Evolutionary conservation across 2,888 invertebrate genomes (phyloP).

Genomic region (Vanessa cardui): DNA sequence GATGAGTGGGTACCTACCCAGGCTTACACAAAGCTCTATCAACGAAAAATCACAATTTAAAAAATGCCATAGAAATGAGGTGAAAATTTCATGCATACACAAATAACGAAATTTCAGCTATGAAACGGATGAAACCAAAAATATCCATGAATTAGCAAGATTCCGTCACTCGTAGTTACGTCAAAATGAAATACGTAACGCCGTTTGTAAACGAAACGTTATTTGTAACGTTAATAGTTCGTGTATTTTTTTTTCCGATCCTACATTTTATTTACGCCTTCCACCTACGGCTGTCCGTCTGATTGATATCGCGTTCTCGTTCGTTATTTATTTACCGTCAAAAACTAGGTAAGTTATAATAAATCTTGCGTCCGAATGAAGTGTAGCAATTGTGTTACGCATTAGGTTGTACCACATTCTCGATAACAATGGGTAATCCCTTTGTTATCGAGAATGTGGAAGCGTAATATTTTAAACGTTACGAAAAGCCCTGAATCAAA

Average conservation of each 20-base stretch:
- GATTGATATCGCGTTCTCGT: conserved; percentile 42
- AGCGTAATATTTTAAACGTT: neutral
- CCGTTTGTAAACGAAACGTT: conserved; percentile 47
- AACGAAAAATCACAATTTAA: too few relatives aligned
- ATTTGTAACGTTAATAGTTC: conserved; percentile 55
- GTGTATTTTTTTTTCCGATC: neutral
- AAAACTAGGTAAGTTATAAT: conserved; percentile 28
- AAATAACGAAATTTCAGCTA: neutral
- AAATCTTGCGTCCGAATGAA: neutral
- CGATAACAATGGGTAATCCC: neutral
- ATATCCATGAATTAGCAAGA: neutral
- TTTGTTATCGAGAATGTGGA: too few relatives aligned
- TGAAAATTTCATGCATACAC: too few relatives aligned
- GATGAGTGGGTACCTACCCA: too few relatives aligned
- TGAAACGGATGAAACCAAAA: neutral
- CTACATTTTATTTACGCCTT: conserved; percentile 16
- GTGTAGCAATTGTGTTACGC: neutral
- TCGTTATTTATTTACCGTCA: conserved; percentile 36
- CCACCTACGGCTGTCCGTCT: conserved; percentile 38
- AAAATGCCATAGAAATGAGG: too few relatives aligned
- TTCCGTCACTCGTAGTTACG: conserved; percentile 18
- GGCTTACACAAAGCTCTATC: too few relatives aligned
- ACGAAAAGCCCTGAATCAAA: too few relatives aligned
- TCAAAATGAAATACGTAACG: conserved; percentile 46
- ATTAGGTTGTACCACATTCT: neutral